Evolutionary conservation across 1,140 invertebrate species (phyloP).

Genomic region (Pantala flavescens): DNA sequence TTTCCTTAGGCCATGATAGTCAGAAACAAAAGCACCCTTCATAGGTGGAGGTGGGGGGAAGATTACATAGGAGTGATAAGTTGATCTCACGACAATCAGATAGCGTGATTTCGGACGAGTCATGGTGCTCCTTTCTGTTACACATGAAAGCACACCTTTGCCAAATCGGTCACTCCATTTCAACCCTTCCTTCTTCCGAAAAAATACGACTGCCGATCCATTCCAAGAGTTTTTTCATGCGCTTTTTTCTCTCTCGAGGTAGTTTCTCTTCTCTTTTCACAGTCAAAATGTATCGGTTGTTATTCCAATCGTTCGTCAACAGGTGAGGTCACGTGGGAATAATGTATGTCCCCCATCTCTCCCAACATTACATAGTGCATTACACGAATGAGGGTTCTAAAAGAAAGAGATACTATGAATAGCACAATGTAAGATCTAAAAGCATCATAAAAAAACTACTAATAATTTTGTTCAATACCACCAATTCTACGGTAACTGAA

Average conservation of each 20-base stretch:
- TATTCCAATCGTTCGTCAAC: too few species aligned
- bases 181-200: not conserved
- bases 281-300: too few species aligned
- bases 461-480: too few species aligned
- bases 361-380: too few species aligned
- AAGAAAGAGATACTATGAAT: too few species aligned
- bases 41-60: not conserved
- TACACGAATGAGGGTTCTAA: too few species aligned
- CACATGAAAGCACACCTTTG: not conserved
- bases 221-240: not conserved
- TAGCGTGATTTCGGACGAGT: not conserved
- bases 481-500: too few species aligned
- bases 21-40: not conserved
- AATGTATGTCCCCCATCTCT: too few species aligned
- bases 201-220: not conserved
- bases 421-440: too few species aligned
- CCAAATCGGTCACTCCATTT: not conserved
- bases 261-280: too few species aligned
- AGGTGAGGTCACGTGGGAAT: too few species aligned
- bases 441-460: too few species aligned
- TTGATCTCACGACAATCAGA: conserved; percentile 9
- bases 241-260: not conserved
- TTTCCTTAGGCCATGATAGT: not conserved
- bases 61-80: conserved; percentile 7
- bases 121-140: not conserved